Evolutionary conservation across 2,888 invertebrate species (phyloP), one percentile per base, ranked within the genome.

Genomic region (Stenurella melanura): DNA sequence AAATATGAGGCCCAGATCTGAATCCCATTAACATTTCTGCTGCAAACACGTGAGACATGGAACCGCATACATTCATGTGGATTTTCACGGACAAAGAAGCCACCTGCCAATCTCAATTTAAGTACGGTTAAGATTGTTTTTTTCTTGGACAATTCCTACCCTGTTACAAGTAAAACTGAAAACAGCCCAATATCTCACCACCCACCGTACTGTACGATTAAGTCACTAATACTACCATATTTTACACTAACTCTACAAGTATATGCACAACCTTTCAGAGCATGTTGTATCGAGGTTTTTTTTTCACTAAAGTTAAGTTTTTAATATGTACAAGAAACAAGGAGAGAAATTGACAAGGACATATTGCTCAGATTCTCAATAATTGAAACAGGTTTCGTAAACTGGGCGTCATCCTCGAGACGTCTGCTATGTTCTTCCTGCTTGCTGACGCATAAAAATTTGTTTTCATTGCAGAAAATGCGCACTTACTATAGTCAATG

Each of bases 211-310:
- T 74, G 71, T 70, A 75, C 42, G 69, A 74, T 74, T 67, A 72
- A 74, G 68, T 76, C 54, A 54, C 77, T 80, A 77, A 64, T 66
- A 69, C 76, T 83, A 82, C 78, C 70, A 68, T 76, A 75, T 79
- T 76, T 73, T 71, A 72, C 68, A 60, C 68, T 76, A 74, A 60
- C 21, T 69, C 72, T 78, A 76, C 70, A 72, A 69, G 63, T 83
- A 77, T 80, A 80, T 79, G 82, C 84, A 85, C 85, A 85, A 85
- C 85, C 85, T 82, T 81, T 80, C 79, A 83, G 84, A 83, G 84
- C 82, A 81, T 69, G 67, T 76, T 78, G 50, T 68, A 78, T 77
- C 72, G 19, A 66, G 50, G 69, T n/a, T n/a, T n/a, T n/a, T n/a
- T 58, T 74, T 72, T 73, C 67, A 67, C 60, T 60, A 74, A 64